Base-by-base conservation (phyloP, 2,113 vertebrate species). In the Redunca redunca region DNA sequence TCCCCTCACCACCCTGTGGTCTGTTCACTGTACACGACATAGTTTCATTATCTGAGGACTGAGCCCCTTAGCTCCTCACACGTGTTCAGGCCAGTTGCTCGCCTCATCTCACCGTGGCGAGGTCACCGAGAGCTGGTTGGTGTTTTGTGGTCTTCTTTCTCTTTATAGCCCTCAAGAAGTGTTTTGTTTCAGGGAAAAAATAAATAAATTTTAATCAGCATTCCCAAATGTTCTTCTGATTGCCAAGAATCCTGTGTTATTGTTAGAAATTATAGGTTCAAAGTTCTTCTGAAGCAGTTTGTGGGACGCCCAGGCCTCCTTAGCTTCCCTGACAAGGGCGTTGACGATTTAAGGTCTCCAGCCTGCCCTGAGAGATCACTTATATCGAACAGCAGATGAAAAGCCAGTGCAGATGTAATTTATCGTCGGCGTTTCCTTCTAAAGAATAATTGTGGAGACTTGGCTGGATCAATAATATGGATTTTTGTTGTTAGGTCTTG, bases 401-500 rank as follows among this genome's bases (percentile, higher is more conserved):
- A 99, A 99, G 99, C 99, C 99, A 99, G 99, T 99, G 99, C 99
- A 99, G 99, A 99, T 99, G 99, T 99, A 99, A 99, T 99, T 99
- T 99, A 99, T 99, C 99, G 99, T 99, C 99, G 99, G 99, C 98
- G 99, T 99, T 99, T 99, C 99, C 99, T 99, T 99, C 99, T 99
- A 99, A 99, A 99, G 99, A 99, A 99, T 99, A 99, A 99, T 99
- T 99, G 99, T 99, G 99, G 99, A 99, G 99, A 99, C 99, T 99
- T 99, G 99, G 99, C 98, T 99, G 99, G 99, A 99, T 99, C 99
- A 99, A 99, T 99, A 99, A 98, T 99, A 99, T 99, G 98, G 99
- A 99, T 99, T 99, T 99, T 99, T 99, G 99, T 99, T 99, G 99
- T 99, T 99, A 99, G 99, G 99, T 99, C 99, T 99, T 99, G 99